Evolutionary conservation across 2,797 vertebrate species (phyloP).

Genomic region (Neosilurus mollespiculum): DNA sequence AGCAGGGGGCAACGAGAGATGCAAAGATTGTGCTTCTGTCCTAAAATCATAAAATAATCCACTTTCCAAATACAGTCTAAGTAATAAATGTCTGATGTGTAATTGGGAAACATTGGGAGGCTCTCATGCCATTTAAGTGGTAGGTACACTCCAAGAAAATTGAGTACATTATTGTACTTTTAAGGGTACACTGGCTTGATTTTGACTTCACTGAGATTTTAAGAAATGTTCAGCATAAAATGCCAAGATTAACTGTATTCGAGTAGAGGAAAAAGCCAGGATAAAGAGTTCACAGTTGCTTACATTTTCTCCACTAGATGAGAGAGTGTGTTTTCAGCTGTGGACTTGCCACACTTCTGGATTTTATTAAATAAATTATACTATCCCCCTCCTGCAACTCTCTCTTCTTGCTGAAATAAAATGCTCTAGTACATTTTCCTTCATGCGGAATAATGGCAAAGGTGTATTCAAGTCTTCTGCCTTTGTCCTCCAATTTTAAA

Average conservation of each 20-base stretch:
- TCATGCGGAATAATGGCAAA: constrained; percentile 62
- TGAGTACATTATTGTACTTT: no score
- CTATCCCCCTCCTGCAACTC: constrained; percentile 26
- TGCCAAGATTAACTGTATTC: neutral
- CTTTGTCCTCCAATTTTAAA: constrained; percentile 35
- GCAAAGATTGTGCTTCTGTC: neutral
- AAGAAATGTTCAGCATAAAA: neutral
- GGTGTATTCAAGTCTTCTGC: constrained; percentile 45
- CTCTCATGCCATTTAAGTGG: neutral
- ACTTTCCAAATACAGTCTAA: neutral
- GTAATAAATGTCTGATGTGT: neutral
- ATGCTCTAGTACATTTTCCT: constrained; percentile 52
- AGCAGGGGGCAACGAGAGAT: constrained; percentile 4
- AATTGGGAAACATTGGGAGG: neutral
- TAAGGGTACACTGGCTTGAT: no score
- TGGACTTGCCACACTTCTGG: constrained; percentile 50
- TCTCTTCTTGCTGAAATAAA: constrained; percentile 37
- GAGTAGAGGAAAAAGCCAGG: neutral
- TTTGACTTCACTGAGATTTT: neutral
- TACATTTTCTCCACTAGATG: constrained; percentile 39
- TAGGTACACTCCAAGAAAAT: no score
- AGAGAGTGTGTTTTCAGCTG: constrained; percentile 39
- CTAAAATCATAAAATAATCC: neutral
- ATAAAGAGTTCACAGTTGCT: neutral
- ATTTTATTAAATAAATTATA: constrained; percentile 59